phyloP scores from a whole-genome alignment of 2,888 invertebrate species.

The Drosophila kanekoi region DNA sequence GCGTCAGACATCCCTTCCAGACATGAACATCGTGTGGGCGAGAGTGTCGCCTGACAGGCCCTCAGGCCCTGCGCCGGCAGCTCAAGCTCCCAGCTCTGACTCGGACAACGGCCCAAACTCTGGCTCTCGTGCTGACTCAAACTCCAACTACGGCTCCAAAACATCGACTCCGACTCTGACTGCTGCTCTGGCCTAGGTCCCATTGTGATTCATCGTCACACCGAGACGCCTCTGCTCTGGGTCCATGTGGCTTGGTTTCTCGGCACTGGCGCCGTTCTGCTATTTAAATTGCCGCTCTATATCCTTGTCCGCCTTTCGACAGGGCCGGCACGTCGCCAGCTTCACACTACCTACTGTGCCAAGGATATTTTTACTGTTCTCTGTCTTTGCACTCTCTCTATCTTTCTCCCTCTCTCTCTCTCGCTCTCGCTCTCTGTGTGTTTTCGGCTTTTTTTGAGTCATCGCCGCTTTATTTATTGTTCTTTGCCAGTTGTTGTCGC shows the following conservation, averaged over 20 bases:
- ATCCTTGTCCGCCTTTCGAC: conserved; percentile 60
- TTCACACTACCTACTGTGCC: conserved; percentile 51
- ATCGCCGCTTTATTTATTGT: conserved; percentile 67
- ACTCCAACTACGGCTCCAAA: conserved; percentile 8
- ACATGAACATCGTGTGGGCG: conserved; percentile 25
- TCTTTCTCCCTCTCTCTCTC: not conserved
- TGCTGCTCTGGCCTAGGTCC: conserved; percentile 28
- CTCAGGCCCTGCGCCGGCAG: conserved; percentile 6
- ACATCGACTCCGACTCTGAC: not conserved
- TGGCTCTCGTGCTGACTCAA: conserved; percentile 6
- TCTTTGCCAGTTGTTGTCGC: conserved; percentile 40
- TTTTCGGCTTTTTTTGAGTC: conserved; percentile 58
- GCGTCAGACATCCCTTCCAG: conserved; percentile 34
- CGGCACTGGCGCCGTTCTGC: conserved; percentile 78
- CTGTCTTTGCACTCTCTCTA: conserved; percentile 4
- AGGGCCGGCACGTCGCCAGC: conserved; percentile 65
- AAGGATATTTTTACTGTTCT: conserved; percentile 21
- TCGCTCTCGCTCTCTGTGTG: conserved; percentile 25
- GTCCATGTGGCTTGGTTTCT: conserved; percentile 66
- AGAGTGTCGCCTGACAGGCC: conserved; percentile 39
- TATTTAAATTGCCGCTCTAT: conserved; percentile 74
- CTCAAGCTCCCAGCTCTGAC: conserved; percentile 6
- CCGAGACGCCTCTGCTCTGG: conserved; percentile 26
- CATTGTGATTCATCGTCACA: conserved; percentile 69
- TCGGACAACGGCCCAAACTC: conserved; percentile 15